Conservation (phyloP, 2,888 invertebrate genomes). For the Bombyx huttoni region DNA sequence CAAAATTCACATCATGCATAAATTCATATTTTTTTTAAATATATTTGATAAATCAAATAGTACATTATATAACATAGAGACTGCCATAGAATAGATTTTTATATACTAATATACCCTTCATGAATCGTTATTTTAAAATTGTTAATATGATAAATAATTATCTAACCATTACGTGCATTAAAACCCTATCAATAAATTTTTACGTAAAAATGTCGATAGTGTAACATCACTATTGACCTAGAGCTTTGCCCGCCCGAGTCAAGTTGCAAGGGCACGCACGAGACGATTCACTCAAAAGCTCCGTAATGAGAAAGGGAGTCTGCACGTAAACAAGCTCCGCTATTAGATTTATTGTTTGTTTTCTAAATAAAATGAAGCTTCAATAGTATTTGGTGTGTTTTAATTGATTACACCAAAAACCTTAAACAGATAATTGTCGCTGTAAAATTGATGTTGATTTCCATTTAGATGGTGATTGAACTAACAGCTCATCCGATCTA, state of each 20-base stretch:
- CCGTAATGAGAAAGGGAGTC: constrained; percentile 2
- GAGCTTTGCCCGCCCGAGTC: constrained; percentile 4
- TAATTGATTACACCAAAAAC: background rate
- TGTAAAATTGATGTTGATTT: too few relatives aligned
- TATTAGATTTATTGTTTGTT: background rate
- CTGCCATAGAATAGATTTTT: too few relatives aligned
- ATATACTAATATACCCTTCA: too few relatives aligned
- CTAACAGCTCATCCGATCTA: too few relatives aligned
- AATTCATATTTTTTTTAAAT: too few relatives aligned
- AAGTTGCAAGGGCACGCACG: constrained; percentile 5
- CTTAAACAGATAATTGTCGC: background rate
- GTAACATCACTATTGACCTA: background rate
- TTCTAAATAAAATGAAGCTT: background rate
- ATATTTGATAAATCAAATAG: too few relatives aligned
- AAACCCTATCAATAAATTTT: background rate
- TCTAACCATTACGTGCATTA: background rate
- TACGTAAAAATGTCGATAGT: background rate
- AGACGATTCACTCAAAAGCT: constrained; percentile 1
- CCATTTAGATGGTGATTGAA: too few relatives aligned
- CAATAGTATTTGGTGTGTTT: background rate
- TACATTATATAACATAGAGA: too few relatives aligned
- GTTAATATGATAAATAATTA: too few relatives aligned
- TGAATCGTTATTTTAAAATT: too few relatives aligned
- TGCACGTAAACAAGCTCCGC: background rate
- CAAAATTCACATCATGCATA: too few relatives aligned